Percentiles rank a stretch among this genome's conserved stretches.
Evolutionary conservation across 2,113 vertebrate species (phyloP).

Genomic region (Protobothrops flavoviridis): DNA sequence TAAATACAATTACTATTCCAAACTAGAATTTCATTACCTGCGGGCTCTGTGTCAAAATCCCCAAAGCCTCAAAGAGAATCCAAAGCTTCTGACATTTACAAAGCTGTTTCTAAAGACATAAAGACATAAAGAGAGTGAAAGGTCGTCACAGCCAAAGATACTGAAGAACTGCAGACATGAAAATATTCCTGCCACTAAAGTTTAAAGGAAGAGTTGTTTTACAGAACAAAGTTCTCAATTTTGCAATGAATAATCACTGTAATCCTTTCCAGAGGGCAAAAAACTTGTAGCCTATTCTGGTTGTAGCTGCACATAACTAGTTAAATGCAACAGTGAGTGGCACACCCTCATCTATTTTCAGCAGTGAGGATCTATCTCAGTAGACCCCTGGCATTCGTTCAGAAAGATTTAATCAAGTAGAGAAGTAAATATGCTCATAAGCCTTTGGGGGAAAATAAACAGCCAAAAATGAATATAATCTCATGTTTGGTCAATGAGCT

Average conservation of each 20-base stretch:
- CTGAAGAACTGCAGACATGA: slow-evolving; percentile 52
- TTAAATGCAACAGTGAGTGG: neutral
- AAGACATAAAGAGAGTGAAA: slow-evolving; percentile 66
- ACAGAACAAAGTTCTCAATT: slow-evolving; percentile 63
- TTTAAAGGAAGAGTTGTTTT: slow-evolving; percentile 71
- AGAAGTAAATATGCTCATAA: neutral
- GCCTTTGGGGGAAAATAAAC: neutral
- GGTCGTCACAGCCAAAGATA: slow-evolving; percentile 58
- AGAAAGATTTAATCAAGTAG: neutral
- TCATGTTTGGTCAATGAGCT: neutral
- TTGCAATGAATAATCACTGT: slow-evolving; percentile 53
- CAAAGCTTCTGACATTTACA: slow-evolving; percentile 62
- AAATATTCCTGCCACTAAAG: slow-evolving; percentile 58
- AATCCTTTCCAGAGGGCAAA: neutral
- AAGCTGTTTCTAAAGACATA: slow-evolving; percentile 62
- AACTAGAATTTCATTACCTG: slow-evolving; percentile 56
- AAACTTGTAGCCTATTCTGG: neutral
- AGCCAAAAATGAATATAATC: neutral
- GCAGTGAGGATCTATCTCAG: neutral
- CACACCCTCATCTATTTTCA: neutral
- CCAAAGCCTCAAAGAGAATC: slow-evolving; percentile 60
- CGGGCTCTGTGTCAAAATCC: slow-evolving; percentile 51
- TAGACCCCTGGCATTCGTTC: neutral
- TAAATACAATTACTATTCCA: slow-evolving; percentile 50
- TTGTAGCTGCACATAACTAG: neutral